phyloP scores from a whole-genome alignment of 2,797 vertebrate species.

The Ctenopoma multispine region DNA sequence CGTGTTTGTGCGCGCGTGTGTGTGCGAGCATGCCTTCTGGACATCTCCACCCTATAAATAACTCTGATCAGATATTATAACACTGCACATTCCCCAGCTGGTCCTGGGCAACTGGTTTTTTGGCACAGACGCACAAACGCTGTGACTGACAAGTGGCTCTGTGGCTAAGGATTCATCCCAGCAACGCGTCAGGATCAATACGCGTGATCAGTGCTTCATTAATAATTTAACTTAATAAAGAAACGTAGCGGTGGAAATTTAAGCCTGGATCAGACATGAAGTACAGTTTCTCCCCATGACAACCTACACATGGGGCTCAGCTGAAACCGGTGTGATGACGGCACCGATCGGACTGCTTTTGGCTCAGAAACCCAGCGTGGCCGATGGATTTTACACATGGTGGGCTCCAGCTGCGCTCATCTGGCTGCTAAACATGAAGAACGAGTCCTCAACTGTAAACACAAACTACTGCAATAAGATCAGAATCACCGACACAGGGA shows the following conservation, averaged over 20 bases:
- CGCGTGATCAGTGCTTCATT: constrained; percentile 1
- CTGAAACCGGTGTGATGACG: background rate
- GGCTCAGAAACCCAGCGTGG: constrained; percentile 1
- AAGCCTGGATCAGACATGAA: no score
- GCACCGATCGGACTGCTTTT: constrained; percentile 2
- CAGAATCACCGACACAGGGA: background rate
- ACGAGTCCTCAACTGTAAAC: constrained; percentile 25
- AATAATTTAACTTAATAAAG: background rate
- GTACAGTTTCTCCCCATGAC: no score
- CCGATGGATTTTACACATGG: constrained; percentile 27
- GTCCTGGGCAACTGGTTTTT: constrained; percentile 39
- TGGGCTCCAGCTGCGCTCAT: constrained; percentile 21
- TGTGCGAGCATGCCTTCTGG: constrained; percentile 46
- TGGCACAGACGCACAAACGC: constrained; percentile 1
- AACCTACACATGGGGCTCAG: constrained; percentile 2
- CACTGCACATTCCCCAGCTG: constrained; percentile 73
- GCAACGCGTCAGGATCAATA: constrained; percentile 24
- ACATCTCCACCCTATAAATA: constrained; percentile 69
- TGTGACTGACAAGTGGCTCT: constrained; percentile 5
- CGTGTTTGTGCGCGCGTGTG: constrained; percentile 9
- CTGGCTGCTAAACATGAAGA: background rate
- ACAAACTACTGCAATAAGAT: background rate
- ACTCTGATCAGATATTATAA: constrained; percentile 72
- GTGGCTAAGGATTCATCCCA: background rate
- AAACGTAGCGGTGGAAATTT: no score